These are phyloP conservation scores for Drosophila tsacasi DNA, from an alignment of 1,140 invertebrate genomes.

Conservation along the genomic window DNA sequence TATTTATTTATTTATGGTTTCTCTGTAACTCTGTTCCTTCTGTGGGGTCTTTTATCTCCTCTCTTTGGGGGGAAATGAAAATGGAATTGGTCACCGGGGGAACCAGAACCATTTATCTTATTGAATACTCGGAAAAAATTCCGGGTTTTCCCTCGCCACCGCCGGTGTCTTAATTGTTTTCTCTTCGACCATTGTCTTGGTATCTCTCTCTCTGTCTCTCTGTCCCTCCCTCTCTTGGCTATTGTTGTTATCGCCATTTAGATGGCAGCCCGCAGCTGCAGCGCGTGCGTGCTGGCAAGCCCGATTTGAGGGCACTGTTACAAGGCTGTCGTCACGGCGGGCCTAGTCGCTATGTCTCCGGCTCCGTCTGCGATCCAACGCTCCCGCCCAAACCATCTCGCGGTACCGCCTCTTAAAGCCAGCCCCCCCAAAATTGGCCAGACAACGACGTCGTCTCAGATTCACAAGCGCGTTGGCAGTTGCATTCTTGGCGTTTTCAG, in stretches of 20 bases:
- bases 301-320: conserved; percentile 79
- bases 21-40: background rate
- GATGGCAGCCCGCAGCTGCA: conserved; percentile 40
- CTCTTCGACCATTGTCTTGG: conserved; percentile 32
- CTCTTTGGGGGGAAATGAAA: conserved; percentile 14
- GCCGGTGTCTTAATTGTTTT: conserved; percentile 36
- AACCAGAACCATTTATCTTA: conserved; percentile 45
- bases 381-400: background rate
- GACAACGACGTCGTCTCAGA: conserved; percentile 45
- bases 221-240: background rate
- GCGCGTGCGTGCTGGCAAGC: conserved; percentile 69
- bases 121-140: conserved; percentile 44
- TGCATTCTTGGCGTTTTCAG: conserved; percentile 57
- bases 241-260: conserved; percentile 42
- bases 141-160: conserved; percentile 12
- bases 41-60: background rate
- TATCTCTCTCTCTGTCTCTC: background rate
- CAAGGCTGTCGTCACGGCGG: conserved; percentile 61
- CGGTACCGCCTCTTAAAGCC: background rate
- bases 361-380: conserved; percentile 30
- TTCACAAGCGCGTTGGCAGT: conserved; percentile 65
- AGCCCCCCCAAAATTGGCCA: conserved; percentile 51
- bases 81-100: conserved; percentile 31
- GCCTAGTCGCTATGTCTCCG: conserved; percentile 40
- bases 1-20: conserved; percentile 1